A percentile compares a stretch with the other conserved stretches of the same genome.
phyloP scores from a whole-genome alignment of 1,140 invertebrate species.

The Pseudomyrmex dendroicus region DNA sequence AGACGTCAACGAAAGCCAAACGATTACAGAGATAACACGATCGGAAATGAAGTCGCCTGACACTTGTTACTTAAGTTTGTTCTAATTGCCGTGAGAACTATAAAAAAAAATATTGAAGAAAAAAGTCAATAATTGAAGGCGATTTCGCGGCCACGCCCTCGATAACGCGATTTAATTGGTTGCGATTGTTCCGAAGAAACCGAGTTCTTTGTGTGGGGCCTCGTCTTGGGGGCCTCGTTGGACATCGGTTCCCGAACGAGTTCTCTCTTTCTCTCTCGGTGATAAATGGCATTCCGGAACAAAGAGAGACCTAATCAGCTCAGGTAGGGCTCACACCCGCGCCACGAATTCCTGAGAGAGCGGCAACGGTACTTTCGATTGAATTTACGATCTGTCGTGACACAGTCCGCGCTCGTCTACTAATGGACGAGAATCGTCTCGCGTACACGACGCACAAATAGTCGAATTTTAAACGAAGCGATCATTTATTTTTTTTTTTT shows the following conservation, averaged over 20 bases:
- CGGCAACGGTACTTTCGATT: conserved; percentile 31
- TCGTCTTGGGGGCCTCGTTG: background rate
- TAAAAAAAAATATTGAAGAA: background rate
- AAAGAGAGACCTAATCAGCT: conserved; percentile 53
- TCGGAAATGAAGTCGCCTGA: background rate
- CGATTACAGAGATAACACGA: no score
- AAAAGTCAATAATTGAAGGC: background rate
- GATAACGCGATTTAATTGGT: conserved; percentile 63
- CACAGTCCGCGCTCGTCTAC: background rate
- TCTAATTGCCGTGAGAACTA: conserved; percentile 17
- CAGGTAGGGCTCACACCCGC: conserved; percentile 53
- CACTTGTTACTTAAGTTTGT: background rate
- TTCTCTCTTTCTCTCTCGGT: conserved; percentile 10
- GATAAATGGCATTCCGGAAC: conserved; percentile 68
- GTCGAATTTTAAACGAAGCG: background rate
- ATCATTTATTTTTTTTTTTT: background rate
- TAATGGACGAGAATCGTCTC: conserved; percentile 8
- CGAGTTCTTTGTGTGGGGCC: conserved; percentile 40
- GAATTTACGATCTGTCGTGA: conserved; percentile 50
- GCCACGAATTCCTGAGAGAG: conserved; percentile 20
- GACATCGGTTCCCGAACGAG: conserved; percentile 24
- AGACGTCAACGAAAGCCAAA: no score
- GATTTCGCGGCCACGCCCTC: background rate
- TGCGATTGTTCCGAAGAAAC: conserved; percentile 26
- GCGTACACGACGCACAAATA: background rate